Evolutionary conservation across 2,797 vertebrate species (phyloP), one percentile per base, ranked within the genome.

Genomic region (Cichlasoma orientale): DNA sequence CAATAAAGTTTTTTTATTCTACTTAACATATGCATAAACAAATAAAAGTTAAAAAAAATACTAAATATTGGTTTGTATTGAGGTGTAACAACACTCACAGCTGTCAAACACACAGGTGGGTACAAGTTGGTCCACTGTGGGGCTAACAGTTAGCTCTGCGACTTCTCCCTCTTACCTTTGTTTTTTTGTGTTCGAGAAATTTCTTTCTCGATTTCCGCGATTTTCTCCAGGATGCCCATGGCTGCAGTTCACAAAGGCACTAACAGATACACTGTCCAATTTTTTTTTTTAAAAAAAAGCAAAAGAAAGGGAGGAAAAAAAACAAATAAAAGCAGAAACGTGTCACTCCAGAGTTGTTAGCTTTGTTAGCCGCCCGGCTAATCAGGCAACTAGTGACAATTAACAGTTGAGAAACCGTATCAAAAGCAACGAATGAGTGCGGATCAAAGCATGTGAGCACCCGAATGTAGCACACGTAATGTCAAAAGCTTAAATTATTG

Each of bases 131-230:
- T 25, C 23, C 16, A 73, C 56, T 41, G 1, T 77, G 74, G 9
- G 36, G 78, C 86, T 80, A 78, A 47, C 77, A 56, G 4, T 69
- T 89, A 79, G 84, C 86, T 3, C 3, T 8, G 1, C 14, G 0
- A 6, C 41, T 61, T 7, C 7, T n/a, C 27, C 3, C 23, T 21
- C 88, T 94, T 90, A 97, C 98, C 98, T 96, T 99, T 99, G 88
- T 99, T 99, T 94, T 99, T 99, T 95, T 99, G 98, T 12, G 98
- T 99, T 83, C 98, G 97, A 82, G 97, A 95, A 85, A 99, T 99
- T 95, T 99, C 98, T 93, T 94, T 96, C 95, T 99, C 98, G 85
- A 99, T 98, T 94, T 99, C 97, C 16, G 97, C 92, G 88, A 99
- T 99, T 93, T 99, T 99, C 79, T 99, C 98, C 66, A 97, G 84